phyloP scores from a whole-genome alignment of 1,140 invertebrate species.

The Heliconius melpomene region DNA sequence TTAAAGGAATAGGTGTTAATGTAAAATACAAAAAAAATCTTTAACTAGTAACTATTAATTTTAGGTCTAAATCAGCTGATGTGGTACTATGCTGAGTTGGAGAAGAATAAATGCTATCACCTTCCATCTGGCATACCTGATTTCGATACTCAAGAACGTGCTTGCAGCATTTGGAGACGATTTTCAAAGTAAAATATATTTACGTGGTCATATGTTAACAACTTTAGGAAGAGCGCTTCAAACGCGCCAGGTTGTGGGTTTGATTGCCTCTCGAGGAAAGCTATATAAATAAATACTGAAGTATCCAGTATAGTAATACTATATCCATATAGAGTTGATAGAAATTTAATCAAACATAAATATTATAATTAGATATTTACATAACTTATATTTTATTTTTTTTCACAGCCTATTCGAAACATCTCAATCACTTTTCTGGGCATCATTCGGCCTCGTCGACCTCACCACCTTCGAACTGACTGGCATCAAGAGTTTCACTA shows the following conservation, averaged over 20 bases:
- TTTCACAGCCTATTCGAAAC: constrained; percentile 93
- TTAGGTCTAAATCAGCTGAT: constrained; percentile 92
- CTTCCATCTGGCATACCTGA: constrained; percentile 85
- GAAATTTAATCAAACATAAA: no score
- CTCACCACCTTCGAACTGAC: constrained; percentile 92
- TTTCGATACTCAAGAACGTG: constrained; percentile 89
- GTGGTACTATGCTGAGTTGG: constrained; percentile 97
- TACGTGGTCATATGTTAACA: neutral
- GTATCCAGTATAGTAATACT: no score
- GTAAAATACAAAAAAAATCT: no score
- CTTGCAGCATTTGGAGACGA: constrained; percentile 91
- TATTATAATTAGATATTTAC: neutral
- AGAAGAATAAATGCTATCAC: constrained; percentile 92
- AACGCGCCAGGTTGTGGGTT: no score
- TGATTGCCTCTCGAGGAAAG: no score
- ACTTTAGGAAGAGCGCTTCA: no score
- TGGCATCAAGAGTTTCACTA: constrained; percentile 92
- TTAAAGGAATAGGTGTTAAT: no score
- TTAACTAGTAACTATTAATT: neutral
- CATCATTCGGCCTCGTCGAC: constrained; percentile 95
- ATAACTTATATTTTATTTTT: neutral
- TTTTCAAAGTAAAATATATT: constrained; percentile 89
- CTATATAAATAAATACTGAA: no score
- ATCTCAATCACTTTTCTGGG: constrained; percentile 96
- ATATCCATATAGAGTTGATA: no score